Conservation (phyloP, 2,113 vertebrate genomes). For the Alligator sinensis region DNA sequence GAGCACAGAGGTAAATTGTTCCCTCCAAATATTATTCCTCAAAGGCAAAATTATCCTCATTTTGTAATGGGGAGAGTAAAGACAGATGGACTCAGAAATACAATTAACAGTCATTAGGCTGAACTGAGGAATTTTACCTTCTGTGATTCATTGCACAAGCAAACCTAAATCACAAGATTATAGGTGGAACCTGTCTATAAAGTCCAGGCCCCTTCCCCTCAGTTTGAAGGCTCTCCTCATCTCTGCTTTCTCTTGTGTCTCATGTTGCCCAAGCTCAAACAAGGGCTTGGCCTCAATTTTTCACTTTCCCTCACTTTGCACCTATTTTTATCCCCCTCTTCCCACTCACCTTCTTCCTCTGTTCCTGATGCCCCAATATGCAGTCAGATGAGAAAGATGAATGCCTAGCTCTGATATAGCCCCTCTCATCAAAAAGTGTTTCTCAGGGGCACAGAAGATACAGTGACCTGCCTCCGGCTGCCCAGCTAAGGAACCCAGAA, state of each 20-base stretch:
- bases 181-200: background rate
- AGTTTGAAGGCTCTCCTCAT: background rate
- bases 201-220: background rate
- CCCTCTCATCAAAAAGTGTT: no score
- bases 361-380: background rate
- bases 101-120: background rate
- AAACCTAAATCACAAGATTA: background rate
- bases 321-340: background rate
- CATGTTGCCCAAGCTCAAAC: background rate
- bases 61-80: background rate
- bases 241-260: background rate
- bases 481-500: background rate
- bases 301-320: background rate
- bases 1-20: accelerated
- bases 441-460: no score
- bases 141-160: background rate
- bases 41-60: background rate
- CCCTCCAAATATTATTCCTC: background rate
- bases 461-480: background rate
- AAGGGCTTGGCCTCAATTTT: background rate
- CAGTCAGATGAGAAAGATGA: no score
- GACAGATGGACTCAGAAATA: background rate
- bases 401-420: no score
- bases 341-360: background rate
- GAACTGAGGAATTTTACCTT: background rate